phyloP scores from a whole-genome alignment of 1,140 invertebrate species.

The Trypoxylus dichotomus region DNA sequence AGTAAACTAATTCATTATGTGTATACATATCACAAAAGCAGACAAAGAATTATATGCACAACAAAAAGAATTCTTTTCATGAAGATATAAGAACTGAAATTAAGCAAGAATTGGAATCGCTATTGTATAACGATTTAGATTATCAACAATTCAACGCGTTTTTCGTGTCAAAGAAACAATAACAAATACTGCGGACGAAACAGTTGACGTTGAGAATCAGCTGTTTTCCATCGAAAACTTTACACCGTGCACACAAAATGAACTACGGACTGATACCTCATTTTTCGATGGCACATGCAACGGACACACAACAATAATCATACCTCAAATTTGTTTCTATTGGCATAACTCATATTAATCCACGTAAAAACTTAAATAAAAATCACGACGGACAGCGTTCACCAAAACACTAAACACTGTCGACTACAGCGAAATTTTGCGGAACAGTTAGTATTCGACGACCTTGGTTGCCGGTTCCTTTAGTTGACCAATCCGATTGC shows the following conservation, averaged over 20 bases:
- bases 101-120: not conserved
- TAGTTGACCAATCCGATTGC: conserved; percentile 35
- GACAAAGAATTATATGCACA: conserved; percentile 24
- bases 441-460: conserved; percentile 37
- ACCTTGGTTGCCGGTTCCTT: not conserved
- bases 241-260: not conserved
- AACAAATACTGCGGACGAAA: conserved; percentile 23
- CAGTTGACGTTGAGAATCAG: conserved; percentile 45
- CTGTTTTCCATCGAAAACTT: conserved; percentile 45
- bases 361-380: conserved; percentile 26
- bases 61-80: not conserved
- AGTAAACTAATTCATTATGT: conserved; percentile 12
- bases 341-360: conserved; percentile 57
- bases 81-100: not conserved
- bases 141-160: not conserved
- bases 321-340: conserved; percentile 63
- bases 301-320: conserved; percentile 25
- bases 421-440: conserved; percentile 36
- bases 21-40: conserved; percentile 5
- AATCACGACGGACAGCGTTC: conserved; percentile 27
- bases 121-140: not conserved
- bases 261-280: not conserved
- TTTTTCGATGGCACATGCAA: conserved; percentile 13
- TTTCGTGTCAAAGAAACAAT: conserved; percentile 5
- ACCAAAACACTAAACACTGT: conserved; percentile 30